Base-by-base conservation (phyloP, 2,797 vertebrate species). In the Taeniopygia guttata region DNA sequence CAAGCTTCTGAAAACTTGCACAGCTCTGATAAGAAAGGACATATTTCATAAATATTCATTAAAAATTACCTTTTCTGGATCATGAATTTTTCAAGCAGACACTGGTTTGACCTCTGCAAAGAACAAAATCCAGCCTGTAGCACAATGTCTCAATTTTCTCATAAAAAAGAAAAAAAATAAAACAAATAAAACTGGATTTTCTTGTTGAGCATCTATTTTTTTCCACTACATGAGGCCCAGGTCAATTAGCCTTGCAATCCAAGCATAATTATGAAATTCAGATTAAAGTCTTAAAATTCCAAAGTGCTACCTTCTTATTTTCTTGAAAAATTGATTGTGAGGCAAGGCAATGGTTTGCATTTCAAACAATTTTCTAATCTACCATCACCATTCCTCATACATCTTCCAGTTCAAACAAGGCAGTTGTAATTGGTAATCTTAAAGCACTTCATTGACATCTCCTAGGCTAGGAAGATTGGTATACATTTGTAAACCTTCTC, bases 51-150 rank as follows among this genome's bases (percentile, higher is more conserved):
- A 98, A 98, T 98, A 98, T 98, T 98, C 97, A 98, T 98, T 98
- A 97, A 98, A 98, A 98, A 98, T 98, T 98, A 98, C 98, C 96
- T 98, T 98, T 98, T 97, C 96, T 97, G 96, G 97, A 98, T 98
- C 97, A 98, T 97, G 97, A 97, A 98, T 98, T 98, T 98, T 98
- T 98, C 97, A 98, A 97, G 66, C 93, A 98, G 97, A 94, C 97
- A 97, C 95, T 93, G 93, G 94, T 97, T 97, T 98, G 97, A 98
- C 97, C 98, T 98, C 97, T 97, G 93, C 81, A 91, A 97, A 93
- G 91, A 97, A 95, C 93, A 97, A 95, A 98, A 97, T 87, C 82
- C 90, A 96, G 54, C 59, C 95, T 59, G 60, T 87, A 95, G 87
- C 42, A 64, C 85, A 96, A 91, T 62, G 90, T 93, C 95, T 97